A percentile compares a stretch with the other conserved stretches of the same genome.
phyloP scores from a whole-genome alignment of 1,140 invertebrate species.

The Pseudobourletiella spinata region DNA sequence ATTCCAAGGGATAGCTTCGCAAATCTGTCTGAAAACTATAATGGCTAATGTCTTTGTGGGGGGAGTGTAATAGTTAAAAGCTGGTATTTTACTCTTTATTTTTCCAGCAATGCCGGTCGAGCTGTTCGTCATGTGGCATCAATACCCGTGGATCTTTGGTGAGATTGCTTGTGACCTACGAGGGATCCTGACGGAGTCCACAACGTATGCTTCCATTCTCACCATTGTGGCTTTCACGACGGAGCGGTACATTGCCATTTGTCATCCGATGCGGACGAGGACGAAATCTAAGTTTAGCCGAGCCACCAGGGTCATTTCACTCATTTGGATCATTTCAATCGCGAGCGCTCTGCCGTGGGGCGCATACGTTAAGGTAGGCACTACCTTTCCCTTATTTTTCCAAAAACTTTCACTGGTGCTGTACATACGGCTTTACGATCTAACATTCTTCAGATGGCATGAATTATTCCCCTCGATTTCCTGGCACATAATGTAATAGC shows the following conservation, averaged over 20 bases:
- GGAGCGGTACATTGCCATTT: conserved; percentile 55
- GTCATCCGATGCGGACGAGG: conserved; percentile 71
- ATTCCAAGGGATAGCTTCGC: too few species aligned
- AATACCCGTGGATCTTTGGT: conserved; percentile 58
- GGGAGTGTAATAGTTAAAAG: too few species aligned
- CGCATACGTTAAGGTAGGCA: conserved; percentile 39
- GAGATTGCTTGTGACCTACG: conserved; percentile 33
- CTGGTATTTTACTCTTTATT: conserved; percentile 19
- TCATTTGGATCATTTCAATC: conserved; percentile 67
- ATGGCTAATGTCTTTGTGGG: too few species aligned
- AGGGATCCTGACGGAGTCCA: conserved; percentile 35
- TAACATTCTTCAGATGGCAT: too few species aligned
- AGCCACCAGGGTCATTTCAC: conserved; percentile 66
- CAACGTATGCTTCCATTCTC: conserved; percentile 45
- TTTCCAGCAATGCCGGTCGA: conserved; percentile 78
- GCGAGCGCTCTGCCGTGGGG: conserved; percentile 70
- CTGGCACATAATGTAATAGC: too few species aligned
- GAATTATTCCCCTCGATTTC: too few species aligned
- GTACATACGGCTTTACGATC: too few species aligned
- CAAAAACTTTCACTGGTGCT: too few species aligned
- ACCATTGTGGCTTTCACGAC: conserved; percentile 43
- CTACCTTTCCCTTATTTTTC: background rate
- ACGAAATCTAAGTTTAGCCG: conserved; percentile 68
- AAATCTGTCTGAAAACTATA: too few species aligned
- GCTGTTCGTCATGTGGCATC: conserved; percentile 79